phyloP scores from a whole-genome alignment of 2,113 vertebrate species.

The Naja naja region DNA sequence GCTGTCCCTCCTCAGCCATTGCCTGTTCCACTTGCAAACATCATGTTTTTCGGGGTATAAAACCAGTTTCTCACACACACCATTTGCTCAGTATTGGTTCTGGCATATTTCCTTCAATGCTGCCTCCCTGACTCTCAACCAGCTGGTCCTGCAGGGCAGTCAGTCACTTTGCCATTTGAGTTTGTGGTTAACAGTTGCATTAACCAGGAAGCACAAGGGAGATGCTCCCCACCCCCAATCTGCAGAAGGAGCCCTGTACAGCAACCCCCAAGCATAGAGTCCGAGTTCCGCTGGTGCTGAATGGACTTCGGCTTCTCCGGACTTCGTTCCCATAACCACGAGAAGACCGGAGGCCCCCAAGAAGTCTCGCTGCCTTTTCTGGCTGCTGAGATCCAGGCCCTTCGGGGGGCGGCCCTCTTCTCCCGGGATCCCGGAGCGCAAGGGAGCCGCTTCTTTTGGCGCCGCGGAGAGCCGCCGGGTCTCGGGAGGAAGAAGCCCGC shows the following conservation, averaged over 20 bases:
- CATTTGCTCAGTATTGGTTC: neutral
- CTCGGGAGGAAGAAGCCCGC: neutral
- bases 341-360: neutral
- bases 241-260: neutral
- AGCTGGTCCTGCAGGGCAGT: neutral
- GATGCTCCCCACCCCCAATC: neutral
- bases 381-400: neutral
- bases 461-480: neutral
- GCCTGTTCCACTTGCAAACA: neutral
- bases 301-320: too few species aligned
- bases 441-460: neutral
- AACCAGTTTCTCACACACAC: neutral
- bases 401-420: neutral
- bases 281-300: neutral
- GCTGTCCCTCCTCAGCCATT: too few species aligned
- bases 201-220: neutral
- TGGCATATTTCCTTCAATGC: neutral
- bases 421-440: constrained; percentile 54
- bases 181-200: neutral
- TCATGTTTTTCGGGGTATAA: neutral
- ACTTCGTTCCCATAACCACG: neutral
- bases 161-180: neutral
- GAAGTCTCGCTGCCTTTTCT: neutral
- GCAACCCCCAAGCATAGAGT: neutral
- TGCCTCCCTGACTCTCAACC: neutral